Base-by-base conservation (phyloP, 2,888 invertebrate species). In the Sthenelais limicola region DNA sequence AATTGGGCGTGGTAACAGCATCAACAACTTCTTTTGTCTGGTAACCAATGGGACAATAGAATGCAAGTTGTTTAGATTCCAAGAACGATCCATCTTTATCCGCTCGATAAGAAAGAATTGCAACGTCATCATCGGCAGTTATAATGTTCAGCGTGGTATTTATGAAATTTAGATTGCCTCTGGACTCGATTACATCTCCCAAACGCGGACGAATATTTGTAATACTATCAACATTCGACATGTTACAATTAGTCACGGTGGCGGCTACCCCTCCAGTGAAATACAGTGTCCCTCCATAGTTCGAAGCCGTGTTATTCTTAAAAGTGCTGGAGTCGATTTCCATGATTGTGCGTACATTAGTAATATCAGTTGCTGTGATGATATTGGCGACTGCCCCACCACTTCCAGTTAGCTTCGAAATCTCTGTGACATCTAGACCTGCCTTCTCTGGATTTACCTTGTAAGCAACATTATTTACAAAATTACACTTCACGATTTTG, bases 221-320 rank as follows among this genome's bases (percentile, higher is more conserved):
- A n/a, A n/a, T n/a, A 4, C 2, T 24, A 12, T 48, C 32, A 18
- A 5, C 68, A 18, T 43, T 30, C 18, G 43, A 48, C 12, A 30
- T 15, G 47, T 28, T 47, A 32, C 30, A 47, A 4, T 9, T 30
- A 7, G 2, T n/a, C 9, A 66, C 35, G 21, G 18, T 38, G 1
- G 66, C 7, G 12, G 66, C 12, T 4, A 68, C 47, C 26, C 48
- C 48, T 5, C 26, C 47, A 24, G 1, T 68, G 68, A 68, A 68
- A 21, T 68, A 76, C 28, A 76, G 21, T 4, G 74, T 66, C 9
- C 76, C 74, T 9, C 76, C 76, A 35, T 74, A 62, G 38, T 67
- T 48, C 28, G 28, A 58, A 7, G 74, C 76, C 9, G 72, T 38
- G 62, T 76, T 76, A 28, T 51, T 43, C 1, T 18, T 21, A 38